Evolutionary conservation across 2,888 invertebrate species (phyloP).

Genomic region (Pachydiplax longipennis): DNA sequence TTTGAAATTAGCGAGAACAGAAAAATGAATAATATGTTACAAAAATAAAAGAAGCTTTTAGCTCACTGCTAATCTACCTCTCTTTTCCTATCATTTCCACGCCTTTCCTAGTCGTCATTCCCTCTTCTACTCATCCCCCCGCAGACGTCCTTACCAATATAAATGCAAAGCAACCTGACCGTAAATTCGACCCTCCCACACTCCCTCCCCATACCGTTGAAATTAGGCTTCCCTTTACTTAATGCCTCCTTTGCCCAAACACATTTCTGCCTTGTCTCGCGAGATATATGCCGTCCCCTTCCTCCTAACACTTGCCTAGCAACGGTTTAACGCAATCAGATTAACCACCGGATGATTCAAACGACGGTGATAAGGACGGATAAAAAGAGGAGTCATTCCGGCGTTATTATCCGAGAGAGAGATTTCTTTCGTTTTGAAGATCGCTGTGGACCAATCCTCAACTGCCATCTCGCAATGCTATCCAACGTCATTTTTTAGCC

Average conservation of each 20-base stretch:
- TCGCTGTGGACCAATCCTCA: neutral
- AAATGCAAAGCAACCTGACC: slow-evolving; percentile 37
- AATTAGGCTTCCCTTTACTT: slow-evolving; percentile 30
- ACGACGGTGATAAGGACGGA: neutral
- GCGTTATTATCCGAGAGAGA: neutral
- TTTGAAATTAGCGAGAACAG: too few species aligned
- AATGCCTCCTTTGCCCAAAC: slow-evolving; percentile 3
- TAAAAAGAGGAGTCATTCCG: neutral
- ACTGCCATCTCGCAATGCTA: too few species aligned
- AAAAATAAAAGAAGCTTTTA: too few species aligned
- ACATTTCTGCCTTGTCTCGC: neutral
- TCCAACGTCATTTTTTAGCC: too few species aligned
- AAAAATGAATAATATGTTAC: too few species aligned
- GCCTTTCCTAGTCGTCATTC: neutral
- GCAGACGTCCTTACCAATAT: slow-evolving; percentile 3
- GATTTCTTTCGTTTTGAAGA: neutral
- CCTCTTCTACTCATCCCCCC: neutral
- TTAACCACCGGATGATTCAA: neutral
- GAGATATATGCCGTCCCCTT: neutral
- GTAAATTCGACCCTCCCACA: slow-evolving; percentile 12
- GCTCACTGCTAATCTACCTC: too few species aligned
- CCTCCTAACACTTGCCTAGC: neutral
- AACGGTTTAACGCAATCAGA: neutral
- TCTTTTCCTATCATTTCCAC: neutral
- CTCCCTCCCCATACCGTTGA: neutral